Evolutionary conservation across 2,888 invertebrate species (phyloP).

Genomic region (Asteroscopus sphinx): DNA sequence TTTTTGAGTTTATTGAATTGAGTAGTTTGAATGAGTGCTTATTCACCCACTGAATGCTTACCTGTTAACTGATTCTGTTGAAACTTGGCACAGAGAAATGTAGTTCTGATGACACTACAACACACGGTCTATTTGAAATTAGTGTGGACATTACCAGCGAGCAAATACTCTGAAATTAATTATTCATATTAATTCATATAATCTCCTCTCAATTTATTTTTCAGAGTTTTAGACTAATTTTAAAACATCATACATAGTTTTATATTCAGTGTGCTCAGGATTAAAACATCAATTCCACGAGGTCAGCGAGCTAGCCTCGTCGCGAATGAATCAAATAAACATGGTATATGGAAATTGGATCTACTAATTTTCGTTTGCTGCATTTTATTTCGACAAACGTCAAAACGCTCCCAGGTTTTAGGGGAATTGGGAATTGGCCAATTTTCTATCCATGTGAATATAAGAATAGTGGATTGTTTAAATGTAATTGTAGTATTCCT

Average conservation of each 20-base stretch:
- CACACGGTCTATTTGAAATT: too few species aligned
- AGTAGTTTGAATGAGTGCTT: too few species aligned
- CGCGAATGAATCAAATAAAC: conserved; percentile 38
- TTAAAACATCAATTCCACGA: conserved; percentile 30
- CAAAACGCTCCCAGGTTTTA: conserved; percentile 16
- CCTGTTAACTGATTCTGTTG: too few species aligned
- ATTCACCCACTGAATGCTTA: too few species aligned
- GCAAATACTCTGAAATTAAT: too few species aligned
- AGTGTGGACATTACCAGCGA: too few species aligned
- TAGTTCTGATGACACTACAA: too few species aligned
- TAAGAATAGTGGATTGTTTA: conserved; percentile 3
- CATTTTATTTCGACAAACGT: conserved; percentile 34
- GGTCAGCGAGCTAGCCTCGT: conserved; percentile 11
- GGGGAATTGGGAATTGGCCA: conserved; percentile 12
- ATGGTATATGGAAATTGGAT: conserved; percentile 34
- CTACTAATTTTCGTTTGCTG: conserved; percentile 19
- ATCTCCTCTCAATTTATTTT: too few species aligned
- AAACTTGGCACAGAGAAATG: too few species aligned
- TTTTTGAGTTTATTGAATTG: too few species aligned
- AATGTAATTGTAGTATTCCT: conserved; percentile 7
- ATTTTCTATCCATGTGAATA: conserved; percentile 15
- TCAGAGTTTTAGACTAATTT: too few species aligned
- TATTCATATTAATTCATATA: too few species aligned
- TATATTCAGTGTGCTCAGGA: conserved; percentile 8
- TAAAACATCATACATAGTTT: conserved; percentile 6